Conservation (phyloP, 2,797 vertebrate genomes). For the Micrastur ruficollis region DNA sequence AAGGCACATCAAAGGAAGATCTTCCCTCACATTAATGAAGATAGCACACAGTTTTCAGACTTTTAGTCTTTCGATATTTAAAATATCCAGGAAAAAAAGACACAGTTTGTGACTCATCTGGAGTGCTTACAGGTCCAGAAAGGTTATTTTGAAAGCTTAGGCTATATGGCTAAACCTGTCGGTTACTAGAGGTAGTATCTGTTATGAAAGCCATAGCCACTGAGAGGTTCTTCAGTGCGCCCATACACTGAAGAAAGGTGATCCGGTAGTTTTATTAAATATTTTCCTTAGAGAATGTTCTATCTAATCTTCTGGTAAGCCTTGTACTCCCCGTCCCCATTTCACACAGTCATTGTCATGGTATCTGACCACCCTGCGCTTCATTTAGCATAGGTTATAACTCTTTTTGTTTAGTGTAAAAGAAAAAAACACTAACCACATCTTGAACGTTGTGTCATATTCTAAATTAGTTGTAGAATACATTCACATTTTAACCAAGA, state of each 20-base stretch:
- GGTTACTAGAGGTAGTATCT: neutral
- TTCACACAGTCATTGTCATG: neutral
- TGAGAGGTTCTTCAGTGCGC: neutral
- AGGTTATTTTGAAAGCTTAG: neutral
- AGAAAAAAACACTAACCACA: neutral
- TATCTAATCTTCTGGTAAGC: neutral
- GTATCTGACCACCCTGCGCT: neutral
- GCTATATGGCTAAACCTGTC: neutral
- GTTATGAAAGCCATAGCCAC: neutral
- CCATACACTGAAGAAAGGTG: neutral
- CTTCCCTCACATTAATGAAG: neutral
- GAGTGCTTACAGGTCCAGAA: neutral
- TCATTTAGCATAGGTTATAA: neutral
- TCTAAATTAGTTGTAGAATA: neutral
- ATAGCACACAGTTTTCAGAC: neutral
- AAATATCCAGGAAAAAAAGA: neutral
- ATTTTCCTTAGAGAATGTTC: neutral
- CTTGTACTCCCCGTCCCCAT: neutral
- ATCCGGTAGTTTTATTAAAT: neutral
- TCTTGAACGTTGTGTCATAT: neutral
- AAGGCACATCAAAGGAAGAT: neutral
- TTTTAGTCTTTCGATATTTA: neutral
- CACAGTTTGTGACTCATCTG: neutral
- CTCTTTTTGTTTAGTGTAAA: neutral
- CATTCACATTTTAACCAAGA: neutral